phyloP scores from a whole-genome alignment of 2,113 vertebrate genomes.

The Eulemur rufifrons region DNA sequence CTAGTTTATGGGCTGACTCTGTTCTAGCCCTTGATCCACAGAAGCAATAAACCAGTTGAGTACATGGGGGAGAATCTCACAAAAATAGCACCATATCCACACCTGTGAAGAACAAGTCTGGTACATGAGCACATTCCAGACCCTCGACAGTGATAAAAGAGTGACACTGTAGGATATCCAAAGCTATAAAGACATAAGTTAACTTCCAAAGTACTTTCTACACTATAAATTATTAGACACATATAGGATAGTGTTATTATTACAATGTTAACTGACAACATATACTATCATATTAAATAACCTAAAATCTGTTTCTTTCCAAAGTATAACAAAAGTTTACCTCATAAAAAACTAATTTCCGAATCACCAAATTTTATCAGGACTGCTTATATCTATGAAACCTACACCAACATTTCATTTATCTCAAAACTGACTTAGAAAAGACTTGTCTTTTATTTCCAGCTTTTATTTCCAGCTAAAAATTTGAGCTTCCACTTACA shows the following conservation, averaged over 20 bases:
- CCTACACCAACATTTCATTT: background rate
- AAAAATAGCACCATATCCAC: background rate
- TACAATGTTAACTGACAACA: background rate
- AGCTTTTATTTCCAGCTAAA: constrained; percentile 40
- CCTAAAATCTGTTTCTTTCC: background rate
- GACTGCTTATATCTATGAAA: background rate
- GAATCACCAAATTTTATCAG: background rate
- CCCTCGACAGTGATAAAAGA: background rate
- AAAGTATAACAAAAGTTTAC: background rate
- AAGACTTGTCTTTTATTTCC: background rate
- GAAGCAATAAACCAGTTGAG: background rate
- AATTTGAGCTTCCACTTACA: constrained; percentile 15
- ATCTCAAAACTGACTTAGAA: constrained; percentile 49
- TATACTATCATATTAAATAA: background rate
- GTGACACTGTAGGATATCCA: background rate
- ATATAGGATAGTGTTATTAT: background rate
- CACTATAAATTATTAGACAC: background rate
- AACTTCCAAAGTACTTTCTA: background rate
- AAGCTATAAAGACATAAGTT: background rate
- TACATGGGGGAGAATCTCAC: background rate
- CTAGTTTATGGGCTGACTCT: background rate
- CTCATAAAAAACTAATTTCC: background rate
- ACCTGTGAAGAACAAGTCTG: background rate
- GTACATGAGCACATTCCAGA: background rate
- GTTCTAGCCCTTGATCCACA: background rate